These are phyloP conservation scores for Rachycentron canadum DNA, from an alignment of 2,797 vertebrate genomes.

Conservation along the genomic window DNA sequence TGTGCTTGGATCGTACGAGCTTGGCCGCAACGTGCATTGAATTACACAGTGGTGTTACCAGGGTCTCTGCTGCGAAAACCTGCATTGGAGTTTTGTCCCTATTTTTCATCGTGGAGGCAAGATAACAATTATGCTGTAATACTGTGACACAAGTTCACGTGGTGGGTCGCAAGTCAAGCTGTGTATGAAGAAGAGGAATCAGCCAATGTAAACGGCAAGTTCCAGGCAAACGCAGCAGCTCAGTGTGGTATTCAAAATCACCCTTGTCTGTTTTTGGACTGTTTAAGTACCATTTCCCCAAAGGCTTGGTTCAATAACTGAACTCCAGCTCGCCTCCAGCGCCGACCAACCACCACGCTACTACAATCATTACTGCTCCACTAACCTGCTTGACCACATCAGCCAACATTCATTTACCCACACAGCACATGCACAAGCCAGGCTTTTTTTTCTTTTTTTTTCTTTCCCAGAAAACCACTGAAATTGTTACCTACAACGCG, in stretches of 20 bases:
- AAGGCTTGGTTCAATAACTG: conserved; percentile 2
- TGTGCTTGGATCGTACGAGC: conserved; percentile 89
- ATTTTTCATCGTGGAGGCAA: conserved; percentile 24
- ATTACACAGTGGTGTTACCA: conserved; percentile 86
- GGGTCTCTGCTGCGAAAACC: conserved; percentile 82
- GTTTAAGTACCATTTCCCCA: neutral
- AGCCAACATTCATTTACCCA: conserved; percentile 11
- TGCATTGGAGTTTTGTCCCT: conserved; percentile 65
- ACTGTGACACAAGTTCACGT: conserved; percentile 46
- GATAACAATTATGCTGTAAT: conserved; percentile 49
- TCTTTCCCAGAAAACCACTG: neutral
- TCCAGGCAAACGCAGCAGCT: neutral
- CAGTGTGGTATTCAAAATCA: neutral
- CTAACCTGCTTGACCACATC: conserved; percentile 54
- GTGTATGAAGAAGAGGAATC: neutral
- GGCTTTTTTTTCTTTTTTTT: no score
- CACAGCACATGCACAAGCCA: conserved; percentile 10
- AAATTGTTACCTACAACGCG: conserved; percentile 42
- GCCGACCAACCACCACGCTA: conserved; percentile 10
- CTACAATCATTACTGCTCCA: conserved; percentile 35
- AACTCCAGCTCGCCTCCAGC: conserved; percentile 8
- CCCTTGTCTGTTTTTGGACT: neutral
- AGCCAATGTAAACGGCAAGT: neutral
- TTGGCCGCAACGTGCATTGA: conserved; percentile 87
- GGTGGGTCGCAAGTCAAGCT: conserved; percentile 22